Evolutionary conservation across 1,140 invertebrate genomes (phyloP).

Genomic region (Chironomus tepperi): DNA sequence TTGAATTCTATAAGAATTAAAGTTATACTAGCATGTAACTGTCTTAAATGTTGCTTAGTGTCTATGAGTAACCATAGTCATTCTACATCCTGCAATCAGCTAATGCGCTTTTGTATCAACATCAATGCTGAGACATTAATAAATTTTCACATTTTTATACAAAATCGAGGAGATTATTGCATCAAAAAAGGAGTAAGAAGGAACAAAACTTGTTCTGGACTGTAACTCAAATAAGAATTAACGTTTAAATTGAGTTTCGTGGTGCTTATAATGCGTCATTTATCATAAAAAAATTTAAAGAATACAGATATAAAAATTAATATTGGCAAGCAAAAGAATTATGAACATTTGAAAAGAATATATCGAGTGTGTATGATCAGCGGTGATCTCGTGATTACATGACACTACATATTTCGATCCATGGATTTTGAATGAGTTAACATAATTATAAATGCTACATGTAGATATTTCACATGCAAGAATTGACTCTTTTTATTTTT

Average conservation of each 20-base stretch:
- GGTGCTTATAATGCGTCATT: constrained; percentile 1
- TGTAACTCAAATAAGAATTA: too few species aligned
- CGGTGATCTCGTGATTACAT: neutral
- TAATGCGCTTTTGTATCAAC: too few species aligned
- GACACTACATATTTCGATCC: neutral
- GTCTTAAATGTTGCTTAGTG: too few species aligned
- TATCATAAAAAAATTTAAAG: constrained; percentile 1
- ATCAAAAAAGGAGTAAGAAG: neutral
- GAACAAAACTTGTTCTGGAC: neutral
- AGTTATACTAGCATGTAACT: too few species aligned
- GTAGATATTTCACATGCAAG: neutral
- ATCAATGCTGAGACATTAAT: too few species aligned
- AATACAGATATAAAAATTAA: neutral
- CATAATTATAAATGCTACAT: constrained; percentile 3
- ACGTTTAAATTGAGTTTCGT: neutral
- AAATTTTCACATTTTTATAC: too few species aligned
- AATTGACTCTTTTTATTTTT: neutral
- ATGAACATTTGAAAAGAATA: neutral
- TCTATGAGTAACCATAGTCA: too few species aligned
- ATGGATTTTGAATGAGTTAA: neutral
- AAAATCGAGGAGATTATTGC: too few species aligned
- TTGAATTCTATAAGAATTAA: too few species aligned
- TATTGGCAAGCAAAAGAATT: neutral
- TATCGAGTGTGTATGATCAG: neutral
- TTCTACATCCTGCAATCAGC: too few species aligned